Percentiles rank a stretch among this genome's conserved stretches.
phyloP scores from a whole-genome alignment of 2,113 vertebrate genomes.

The Fulica atra region DNA sequence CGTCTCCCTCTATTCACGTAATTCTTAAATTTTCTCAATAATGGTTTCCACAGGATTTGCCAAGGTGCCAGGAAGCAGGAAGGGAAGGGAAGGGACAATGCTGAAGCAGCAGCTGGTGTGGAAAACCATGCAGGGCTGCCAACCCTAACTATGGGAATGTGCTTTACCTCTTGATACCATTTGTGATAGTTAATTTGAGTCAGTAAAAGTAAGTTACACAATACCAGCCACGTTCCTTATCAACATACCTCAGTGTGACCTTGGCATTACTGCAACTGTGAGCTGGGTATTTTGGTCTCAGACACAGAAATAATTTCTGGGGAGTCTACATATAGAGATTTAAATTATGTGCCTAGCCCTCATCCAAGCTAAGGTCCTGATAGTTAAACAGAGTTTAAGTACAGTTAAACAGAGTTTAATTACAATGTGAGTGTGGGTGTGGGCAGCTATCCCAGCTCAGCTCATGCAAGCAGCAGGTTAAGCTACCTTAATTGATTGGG shows the following conservation, averaged over 20 bases:
- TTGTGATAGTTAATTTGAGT: background rate
- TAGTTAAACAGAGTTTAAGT: background rate
- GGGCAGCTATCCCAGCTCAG: background rate
- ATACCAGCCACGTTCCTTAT: background rate
- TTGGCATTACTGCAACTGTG: background rate
- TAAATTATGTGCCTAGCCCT: background rate
- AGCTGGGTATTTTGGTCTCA: background rate
- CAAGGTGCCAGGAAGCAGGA: background rate
- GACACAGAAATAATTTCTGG: background rate
- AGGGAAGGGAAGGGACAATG: background rate
- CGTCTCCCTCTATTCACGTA: background rate
- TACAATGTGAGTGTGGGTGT: rapidly evolving
- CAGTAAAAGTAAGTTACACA: background rate
- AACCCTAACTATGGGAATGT: background rate
- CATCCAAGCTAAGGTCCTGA: background rate
- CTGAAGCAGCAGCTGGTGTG: background rate
- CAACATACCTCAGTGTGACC: background rate
- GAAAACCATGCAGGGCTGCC: background rate
- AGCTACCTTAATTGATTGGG: slow-evolving; percentile 23
- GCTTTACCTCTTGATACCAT: background rate
- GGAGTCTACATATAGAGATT: background rate
- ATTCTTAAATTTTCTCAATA: background rate
- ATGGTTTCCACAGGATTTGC: background rate
- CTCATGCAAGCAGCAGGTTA: background rate
- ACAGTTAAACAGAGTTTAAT: background rate